Conservation (phyloP, 2,113 vertebrate species). For the Sciurus niger region DNA sequence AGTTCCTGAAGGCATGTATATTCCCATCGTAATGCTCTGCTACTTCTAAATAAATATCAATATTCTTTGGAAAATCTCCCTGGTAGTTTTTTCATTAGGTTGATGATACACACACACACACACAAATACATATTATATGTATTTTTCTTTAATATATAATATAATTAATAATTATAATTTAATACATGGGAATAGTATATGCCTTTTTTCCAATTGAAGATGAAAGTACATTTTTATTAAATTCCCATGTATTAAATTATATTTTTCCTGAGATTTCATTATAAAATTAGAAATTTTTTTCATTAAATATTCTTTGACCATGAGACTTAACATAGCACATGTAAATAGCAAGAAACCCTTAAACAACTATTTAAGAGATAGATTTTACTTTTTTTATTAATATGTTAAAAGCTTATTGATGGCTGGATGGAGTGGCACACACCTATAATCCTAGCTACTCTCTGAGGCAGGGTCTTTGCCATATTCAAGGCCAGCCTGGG, state of each 20-base stretch:
- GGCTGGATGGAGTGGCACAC: no score
- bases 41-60: not conserved
- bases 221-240: not conserved
- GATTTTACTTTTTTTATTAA: conserved; percentile 7
- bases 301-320: conserved; percentile 20
- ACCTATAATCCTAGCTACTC: no score
- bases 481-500: no score
- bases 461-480: no score
- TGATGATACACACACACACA: not conserved
- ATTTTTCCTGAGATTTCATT: not conserved
- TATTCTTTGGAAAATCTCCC: not conserved
- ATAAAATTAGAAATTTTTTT: not conserved
- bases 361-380: not conserved
- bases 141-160: no score
- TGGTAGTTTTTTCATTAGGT: not conserved
- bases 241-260: not conserved
- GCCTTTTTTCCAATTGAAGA: not conserved
- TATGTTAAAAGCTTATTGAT: no score
- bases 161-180: no score
- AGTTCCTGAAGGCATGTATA: not conserved
- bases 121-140: no score
- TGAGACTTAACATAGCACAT: not conserved
- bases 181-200: no score
- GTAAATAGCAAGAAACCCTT: not conserved
- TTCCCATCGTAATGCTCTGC: not conserved